These are phyloP conservation scores for Phrynosoma platyrhinos DNA, from an alignment of 2,113 vertebrate species.

Conservation along the genomic window DNA sequence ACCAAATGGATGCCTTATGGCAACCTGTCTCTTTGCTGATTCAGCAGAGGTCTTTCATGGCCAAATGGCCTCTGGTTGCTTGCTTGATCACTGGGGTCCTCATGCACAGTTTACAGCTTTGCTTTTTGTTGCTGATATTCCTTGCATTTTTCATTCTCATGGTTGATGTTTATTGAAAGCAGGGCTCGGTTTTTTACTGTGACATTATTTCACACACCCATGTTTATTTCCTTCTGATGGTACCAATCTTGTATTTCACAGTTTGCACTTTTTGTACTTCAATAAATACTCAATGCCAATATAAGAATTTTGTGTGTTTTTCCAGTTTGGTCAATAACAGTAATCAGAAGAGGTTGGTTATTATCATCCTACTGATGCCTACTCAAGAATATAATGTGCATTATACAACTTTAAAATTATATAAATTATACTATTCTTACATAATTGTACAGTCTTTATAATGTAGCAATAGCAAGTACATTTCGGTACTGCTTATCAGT, in stretches of 20 bases:
- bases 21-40: not conserved
- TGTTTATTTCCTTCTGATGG: constrained; percentile 68
- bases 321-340: constrained; percentile 29
- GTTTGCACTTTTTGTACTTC: constrained; percentile 85
- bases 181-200: constrained; percentile 58
- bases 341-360: not conserved
- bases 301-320: constrained; percentile 42
- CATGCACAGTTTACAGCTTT: constrained; percentile 38
- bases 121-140: constrained; percentile 53
- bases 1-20: constrained; percentile 47
- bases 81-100: not conserved
- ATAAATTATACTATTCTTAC: not conserved
- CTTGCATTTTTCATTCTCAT: constrained; percentile 20
- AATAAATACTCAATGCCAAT: constrained; percentile 78
- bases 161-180: constrained; percentile 36
- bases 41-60: not conserved
- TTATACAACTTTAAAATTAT: not conserved
- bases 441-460: too few relatives aligned
- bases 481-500: too few relatives aligned
- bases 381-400: not conserved
- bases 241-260: constrained; percentile 80
- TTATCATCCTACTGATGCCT: not conserved
- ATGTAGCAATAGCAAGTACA: too few relatives aligned
- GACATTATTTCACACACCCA: constrained; percentile 62
- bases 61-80: constrained; percentile 16